Conservation (phyloP, 1,140 invertebrate species). For the Penaeus japonicus region DNA sequence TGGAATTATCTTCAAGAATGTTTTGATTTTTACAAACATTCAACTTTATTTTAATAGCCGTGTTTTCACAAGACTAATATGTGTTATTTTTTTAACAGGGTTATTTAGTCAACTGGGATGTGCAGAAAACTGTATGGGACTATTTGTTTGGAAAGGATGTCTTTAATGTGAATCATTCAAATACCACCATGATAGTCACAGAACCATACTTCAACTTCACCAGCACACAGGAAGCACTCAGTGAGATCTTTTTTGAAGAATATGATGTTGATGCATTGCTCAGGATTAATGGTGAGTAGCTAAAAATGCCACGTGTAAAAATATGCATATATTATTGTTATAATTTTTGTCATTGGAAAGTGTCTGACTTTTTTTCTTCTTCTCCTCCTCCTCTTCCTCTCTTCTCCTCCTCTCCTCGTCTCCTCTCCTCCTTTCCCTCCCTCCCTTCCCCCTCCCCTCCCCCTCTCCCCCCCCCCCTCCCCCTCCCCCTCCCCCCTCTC, state of each 20-base stretch:
- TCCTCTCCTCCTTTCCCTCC: no score
- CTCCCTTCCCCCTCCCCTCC: no score
- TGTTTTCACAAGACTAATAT: not conserved
- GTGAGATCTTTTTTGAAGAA: slow-evolving; percentile 97
- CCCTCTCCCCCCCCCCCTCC: no score
- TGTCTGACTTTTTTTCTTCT: no score
- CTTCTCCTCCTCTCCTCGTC: no score
- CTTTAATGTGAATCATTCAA: slow-evolving; percentile 79
- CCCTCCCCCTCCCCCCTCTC: no score
- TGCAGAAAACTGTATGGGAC: slow-evolving; percentile 96
- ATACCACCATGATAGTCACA: slow-evolving; percentile 82
- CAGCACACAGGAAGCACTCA: slow-evolving; percentile 90
- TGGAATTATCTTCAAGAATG: not conserved
- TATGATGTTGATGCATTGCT: slow-evolving; percentile 89
- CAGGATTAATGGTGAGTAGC: slow-evolving; percentile 72
- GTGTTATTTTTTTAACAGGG: slow-evolving; percentile 69
- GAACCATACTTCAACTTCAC: slow-evolving; percentile 95
- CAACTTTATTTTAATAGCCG: no score
- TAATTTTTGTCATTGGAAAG: no score
- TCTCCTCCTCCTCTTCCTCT: no score
- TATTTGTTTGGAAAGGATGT: slow-evolving; percentile 91
- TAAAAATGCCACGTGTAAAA: no score
- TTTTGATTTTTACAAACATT: no score
- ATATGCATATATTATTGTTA: slow-evolving; percentile 63
- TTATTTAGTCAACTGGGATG: slow-evolving; percentile 94